Evolutionary conservation across 2,113 vertebrate species (phyloP).

Genomic region (Trochalopteron elliotii): DNA sequence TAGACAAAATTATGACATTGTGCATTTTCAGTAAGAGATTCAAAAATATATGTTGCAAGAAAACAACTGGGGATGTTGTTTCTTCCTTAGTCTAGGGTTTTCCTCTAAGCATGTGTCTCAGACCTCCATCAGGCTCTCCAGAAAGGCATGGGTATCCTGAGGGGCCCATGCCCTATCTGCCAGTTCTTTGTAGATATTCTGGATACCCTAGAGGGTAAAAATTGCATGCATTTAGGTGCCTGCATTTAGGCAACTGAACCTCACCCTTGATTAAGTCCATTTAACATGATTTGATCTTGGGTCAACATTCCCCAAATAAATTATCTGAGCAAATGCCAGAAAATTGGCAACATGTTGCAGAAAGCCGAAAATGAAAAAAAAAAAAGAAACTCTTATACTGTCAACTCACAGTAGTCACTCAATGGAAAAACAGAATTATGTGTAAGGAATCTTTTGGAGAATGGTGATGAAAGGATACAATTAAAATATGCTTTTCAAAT

Average conservation of each 20-base stretch:
- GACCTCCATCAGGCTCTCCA: neutral
- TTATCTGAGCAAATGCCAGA: neutral
- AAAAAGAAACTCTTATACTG: neutral
- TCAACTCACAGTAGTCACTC: neutral
- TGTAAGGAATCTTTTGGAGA: slow-evolving; percentile 38
- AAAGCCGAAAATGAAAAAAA: neutral
- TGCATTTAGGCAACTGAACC: neutral
- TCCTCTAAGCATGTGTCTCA: neutral
- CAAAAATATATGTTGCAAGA: neutral
- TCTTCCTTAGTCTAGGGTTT: neutral
- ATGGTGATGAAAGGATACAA: slow-evolving; percentile 40
- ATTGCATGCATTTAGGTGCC: neutral
- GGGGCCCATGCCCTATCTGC: neutral
- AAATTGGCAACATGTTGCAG: neutral
- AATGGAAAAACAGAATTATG: neutral
- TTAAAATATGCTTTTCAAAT: slow-evolving; percentile 23
- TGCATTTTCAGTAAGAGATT: neutral
- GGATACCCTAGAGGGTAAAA: neutral
- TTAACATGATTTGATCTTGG: neutral
- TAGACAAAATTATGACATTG: neutral
- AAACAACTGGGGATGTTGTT: neutral
- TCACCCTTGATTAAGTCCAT: neutral
- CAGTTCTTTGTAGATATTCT: neutral
- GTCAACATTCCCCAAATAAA: slow-evolving; percentile 3
- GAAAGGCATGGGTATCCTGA: slow-evolving; percentile 11